Base-by-base conservation (phyloP, 2,797 vertebrate genomes). In the Erpetoichthys calabaricus region DNA sequence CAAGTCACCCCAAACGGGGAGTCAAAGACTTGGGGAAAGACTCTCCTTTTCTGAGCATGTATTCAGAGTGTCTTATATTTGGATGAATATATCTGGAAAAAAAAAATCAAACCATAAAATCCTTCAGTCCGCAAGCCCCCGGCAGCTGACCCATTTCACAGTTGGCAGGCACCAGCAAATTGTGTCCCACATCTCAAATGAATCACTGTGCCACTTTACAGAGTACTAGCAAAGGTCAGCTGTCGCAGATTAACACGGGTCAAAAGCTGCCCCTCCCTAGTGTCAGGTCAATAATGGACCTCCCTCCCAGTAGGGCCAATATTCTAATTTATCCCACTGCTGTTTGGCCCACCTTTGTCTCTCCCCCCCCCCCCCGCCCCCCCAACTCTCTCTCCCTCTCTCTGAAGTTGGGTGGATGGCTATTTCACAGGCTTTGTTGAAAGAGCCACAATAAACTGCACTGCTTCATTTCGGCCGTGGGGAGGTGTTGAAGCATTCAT, bases 221-320 rank as follows among this genome's bases (percentile, higher is more conserved):
- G 47, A 54, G 45, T 60, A 43, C 56, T 55, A 57, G 56, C 50
- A 45, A 4, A 58, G 60, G 57, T 62, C 54, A 51, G 46, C 52
- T 57, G 56, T 45, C 49, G 25, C 47, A 7, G 46, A 49, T 49
- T 61, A 25, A 10, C 47, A 49, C 4, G 47, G 47, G 47, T 49
- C 47, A 49, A 49, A n/a, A 49, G 47, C n/a, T 7, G 47, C 47
- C 47, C 47, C n/a, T n/a, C 47, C 47, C 47, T 49, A 7, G 47
- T 49, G 7, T 49, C 47, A 49, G 7, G 47, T 3, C 47, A 49
- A 49, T 49, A 49, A 49, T 49, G n/a, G 47, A 49, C 47, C 47
- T n/a, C 47, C 47, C 47, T 49, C n/a, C 5, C 47, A 49, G 47
- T n/a, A 49, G 7, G n/a, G 47, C 47, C 47, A 49, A n/a, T 49